Evolutionary conservation across 2,113 vertebrate species (phyloP).

Genomic region (Myiozetetes cayanensis): DNA sequence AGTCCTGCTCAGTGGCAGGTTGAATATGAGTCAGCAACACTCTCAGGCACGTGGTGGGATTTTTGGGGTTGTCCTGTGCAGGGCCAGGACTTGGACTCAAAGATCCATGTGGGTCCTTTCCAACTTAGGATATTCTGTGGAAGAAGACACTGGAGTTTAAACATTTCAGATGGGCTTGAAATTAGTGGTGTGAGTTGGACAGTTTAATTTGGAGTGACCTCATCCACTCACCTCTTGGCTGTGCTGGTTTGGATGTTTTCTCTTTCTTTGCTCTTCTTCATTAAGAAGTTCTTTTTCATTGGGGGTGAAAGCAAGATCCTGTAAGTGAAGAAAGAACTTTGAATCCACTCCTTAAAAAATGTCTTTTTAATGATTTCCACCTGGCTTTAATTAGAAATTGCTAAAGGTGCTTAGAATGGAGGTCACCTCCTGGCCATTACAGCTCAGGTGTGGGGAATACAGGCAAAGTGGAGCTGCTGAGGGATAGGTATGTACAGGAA

Average conservation of each 20-base stretch:
- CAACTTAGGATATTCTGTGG: neutral
- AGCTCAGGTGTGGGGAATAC: rapidly evolving
- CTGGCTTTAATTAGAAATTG: neutral
- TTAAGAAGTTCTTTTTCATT: neutral
- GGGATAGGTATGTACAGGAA: neutral
- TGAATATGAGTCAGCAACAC: neutral
- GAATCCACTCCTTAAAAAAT: neutral
- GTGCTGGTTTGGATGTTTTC: neutral
- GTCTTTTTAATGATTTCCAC: neutral
- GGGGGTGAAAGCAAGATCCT: rapidly evolving
- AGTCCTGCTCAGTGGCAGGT: neutral
- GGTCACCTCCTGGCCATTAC: neutral
- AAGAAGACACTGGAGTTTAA: neutral
- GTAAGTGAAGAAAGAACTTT: neutral
- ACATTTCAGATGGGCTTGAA: neutral
- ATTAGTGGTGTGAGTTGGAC: neutral
- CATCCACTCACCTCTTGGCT: neutral
- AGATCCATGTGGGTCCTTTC: neutral
- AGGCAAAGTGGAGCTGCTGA: neutral
- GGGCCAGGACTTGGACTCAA: neutral
- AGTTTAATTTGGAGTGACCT: neutral
- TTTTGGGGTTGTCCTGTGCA: neutral
- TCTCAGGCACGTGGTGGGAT: neutral
- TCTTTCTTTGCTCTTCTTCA: neutral
- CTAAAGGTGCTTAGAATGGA: neutral